A percentile compares a stretch with the other conserved stretches of the same genome.
These are phyloP conservation scores for Proctacanthus coquilletti DNA, from an alignment of 1,140 invertebrate genomes.

Conservation along the genomic window DNA sequence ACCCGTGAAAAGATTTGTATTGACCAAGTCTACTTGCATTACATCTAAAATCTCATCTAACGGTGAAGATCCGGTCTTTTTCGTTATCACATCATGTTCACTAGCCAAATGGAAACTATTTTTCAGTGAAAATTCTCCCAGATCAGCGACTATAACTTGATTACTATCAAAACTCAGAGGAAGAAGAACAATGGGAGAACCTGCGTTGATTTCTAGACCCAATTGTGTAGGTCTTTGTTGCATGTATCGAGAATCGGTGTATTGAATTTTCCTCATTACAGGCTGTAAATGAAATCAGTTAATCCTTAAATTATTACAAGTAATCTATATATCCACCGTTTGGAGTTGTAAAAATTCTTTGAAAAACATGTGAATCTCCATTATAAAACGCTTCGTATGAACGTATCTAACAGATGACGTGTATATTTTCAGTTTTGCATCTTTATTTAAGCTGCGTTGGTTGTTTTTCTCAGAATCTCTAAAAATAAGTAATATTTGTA, in stretches of 20 bases:
- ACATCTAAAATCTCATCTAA: slow-evolving; percentile 49
- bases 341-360: slow-evolving; percentile 73
- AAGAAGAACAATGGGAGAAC: slow-evolving; percentile 71
- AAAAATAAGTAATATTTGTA: slow-evolving; percentile 7
- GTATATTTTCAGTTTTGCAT: slow-evolving; percentile 61
- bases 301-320: slow-evolving; percentile 1
- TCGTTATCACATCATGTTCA: slow-evolving; percentile 38
- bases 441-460: slow-evolving; percentile 25
- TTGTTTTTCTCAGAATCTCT: slow-evolving; percentile 3
- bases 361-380: slow-evolving; percentile 74
- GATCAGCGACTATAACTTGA: slow-evolving; percentile 62
- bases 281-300: slow-evolving; percentile 13
- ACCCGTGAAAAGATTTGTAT: slow-evolving; percentile 70
- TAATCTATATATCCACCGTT: slow-evolving; percentile 35
- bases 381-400: slow-evolving; percentile 86
- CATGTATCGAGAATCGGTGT: slow-evolving; percentile 11
- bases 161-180: slow-evolving; percentile 70
- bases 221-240: slow-evolving; percentile 17
- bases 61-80: slow-evolving; percentile 19
- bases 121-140: slow-evolving; percentile 62
- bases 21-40: slow-evolving; percentile 57
- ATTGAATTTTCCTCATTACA: slow-evolving; percentile 23
- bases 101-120: slow-evolving; percentile 56
- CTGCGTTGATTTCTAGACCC: slow-evolving; percentile 27
- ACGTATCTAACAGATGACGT: slow-evolving; percentile 84